These are phyloP conservation scores for Calameuta filiformis DNA, from an alignment of 2,888 invertebrate species.

Conservation along the genomic window DNA sequence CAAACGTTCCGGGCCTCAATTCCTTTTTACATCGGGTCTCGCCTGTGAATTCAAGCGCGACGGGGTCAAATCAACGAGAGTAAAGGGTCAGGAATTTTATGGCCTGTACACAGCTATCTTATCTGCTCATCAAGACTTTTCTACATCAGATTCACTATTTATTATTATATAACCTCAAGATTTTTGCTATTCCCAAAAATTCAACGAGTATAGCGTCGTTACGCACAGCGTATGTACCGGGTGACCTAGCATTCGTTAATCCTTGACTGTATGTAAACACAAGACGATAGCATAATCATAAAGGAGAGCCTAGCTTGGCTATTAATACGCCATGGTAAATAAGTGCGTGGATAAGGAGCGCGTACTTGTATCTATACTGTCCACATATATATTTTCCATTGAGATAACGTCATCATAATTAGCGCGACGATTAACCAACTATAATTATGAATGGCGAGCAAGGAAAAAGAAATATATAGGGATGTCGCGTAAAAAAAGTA, in stretches of 20 bases:
- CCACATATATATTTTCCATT: background rate
- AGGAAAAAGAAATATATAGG: background rate
- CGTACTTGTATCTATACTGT: background rate
- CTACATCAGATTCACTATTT: background rate
- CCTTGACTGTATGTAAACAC: background rate
- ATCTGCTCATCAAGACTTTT: background rate
- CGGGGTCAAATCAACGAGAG: constrained; percentile 30
- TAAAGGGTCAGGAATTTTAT: constrained; percentile 36
- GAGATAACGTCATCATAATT: background rate
- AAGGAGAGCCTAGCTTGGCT: background rate
- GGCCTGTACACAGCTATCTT: background rate
- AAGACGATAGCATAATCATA: background rate
- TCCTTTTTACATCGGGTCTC: background rate
- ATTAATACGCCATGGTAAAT: background rate
- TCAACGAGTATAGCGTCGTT: background rate
- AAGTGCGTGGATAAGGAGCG: background rate
- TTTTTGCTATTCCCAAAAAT: background rate
- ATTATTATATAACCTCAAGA: background rate
- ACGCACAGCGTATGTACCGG: background rate
- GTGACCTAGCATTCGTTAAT: background rate
- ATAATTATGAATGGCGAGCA: background rate
- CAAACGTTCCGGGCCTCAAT: background rate
- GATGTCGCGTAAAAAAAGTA: background rate
- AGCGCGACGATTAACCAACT: background rate
- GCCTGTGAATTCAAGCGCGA: constrained; percentile 27